Base-by-base conservation (phyloP, 2,113 vertebrate species). In the Enhydra lutris region DNA sequence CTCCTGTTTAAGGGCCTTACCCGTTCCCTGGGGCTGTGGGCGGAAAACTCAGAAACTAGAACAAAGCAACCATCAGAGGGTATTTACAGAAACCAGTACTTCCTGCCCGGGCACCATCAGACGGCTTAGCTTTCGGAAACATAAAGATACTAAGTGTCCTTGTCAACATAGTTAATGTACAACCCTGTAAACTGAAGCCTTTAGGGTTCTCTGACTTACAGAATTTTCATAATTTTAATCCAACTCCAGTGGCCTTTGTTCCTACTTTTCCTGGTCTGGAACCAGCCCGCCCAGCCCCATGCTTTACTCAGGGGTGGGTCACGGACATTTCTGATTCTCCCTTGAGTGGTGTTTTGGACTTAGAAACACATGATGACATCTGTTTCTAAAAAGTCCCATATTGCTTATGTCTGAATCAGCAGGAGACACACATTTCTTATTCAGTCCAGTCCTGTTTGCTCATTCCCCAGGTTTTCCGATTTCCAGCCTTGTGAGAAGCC, bases 361-460 rank as follows among this genome's bases (percentile, higher is more conserved):
- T 81, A 67, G 82, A 94, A 63, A 84, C 67, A 14, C 52, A 84
- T 79, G 83, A 93, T 59, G 59, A 79, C 67, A 7, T 90, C 65
- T 17, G 23, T 45, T 97, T 87, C 39, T 39, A 29, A 74, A 97
- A 98, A 97, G 76, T 74, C 97, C 94, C 95, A 26, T 39, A 82
- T 94, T 90, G 52, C 76, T 76, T 84, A 29, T 39, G 39, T 93
- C 96, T 98, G 96, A 97, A 50, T 97, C 95, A 98, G 80, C 42
- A 34, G 20, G 20, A 42, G 39, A 17, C 26, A 78, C 10, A 36
- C 57, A 76, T 9, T 85, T 26, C 50, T 82, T 36, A 89, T 42
- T 80, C 50, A 18, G n/a, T 63, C 11, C 36, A 42, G 26, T 74
- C 67, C 50, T 92, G 83, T 81, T 92, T 91, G 59, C 76, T 94